Base-by-base conservation (phyloP, 1,140 invertebrate species). In the Conus betulinus region DNA sequence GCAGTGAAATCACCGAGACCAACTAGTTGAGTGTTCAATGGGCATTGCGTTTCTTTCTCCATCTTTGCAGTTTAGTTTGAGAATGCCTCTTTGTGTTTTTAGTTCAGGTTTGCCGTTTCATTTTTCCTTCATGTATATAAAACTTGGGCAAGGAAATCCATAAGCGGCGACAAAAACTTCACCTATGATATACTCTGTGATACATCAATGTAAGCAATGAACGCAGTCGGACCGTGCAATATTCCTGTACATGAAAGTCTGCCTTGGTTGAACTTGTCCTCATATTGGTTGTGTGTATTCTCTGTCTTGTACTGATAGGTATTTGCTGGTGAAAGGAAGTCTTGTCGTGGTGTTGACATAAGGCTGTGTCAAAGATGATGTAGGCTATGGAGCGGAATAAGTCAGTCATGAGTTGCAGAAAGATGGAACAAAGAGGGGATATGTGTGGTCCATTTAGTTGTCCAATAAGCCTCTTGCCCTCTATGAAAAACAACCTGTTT, bases 251-350 rank as follows among this genome's bases (percentile, higher is more conserved):
- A 25, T 57, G 11, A 71, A 13, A 71, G 20, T 71, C 51, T 84
- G 82, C 82, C 55, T 63, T 83, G 20, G 8, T 84, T 5, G 63
- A 60, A 84, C 55, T 84, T 84, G 82, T 84, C 82, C 82, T 84
- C 82, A 84, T 84, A 53, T 15, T 63, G 82, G 82, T 84, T 84
- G 82, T 84, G 82, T 84, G 53, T 63, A 63, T 63, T 84, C 52
- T 17, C 39, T 27, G 27, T 53, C 3, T 20, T 81, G 79, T 81
- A 53, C 79, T 25, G 51, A 81, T 51, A 53, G 79, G 53, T 25
- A 17, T 15, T 81, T 15, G 79, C 39, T 52, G 51, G 51, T 81
- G 79, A 20, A 25, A 25, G 76, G 23, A 79, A 39, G 76, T 51
- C 8, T 51, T 79, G 13, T 79, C 27, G 53, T 23, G 23, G 51